Conservation (phyloP, 2,888 invertebrate genomes). For the Conops quadrifasciatus region DNA sequence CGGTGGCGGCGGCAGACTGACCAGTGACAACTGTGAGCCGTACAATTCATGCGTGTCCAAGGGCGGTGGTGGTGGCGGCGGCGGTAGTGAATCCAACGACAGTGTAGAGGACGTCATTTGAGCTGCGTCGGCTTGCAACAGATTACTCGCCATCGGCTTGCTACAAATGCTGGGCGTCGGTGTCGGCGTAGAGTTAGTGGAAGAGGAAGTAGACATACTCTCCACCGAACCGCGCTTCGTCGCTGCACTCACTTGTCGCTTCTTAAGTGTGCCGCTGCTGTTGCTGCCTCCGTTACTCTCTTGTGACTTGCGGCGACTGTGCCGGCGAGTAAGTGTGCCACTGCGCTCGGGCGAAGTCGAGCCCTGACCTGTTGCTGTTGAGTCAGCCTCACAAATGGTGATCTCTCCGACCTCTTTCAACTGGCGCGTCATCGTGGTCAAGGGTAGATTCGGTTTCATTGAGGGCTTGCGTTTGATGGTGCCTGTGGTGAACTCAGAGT, state of each 20-base stretch:
- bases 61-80: slow-evolving; percentile 70
- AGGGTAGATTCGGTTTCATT: slow-evolving; percentile 88
- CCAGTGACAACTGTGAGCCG: slow-evolving; percentile 76
- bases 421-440: slow-evolving; percentile 90
- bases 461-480: slow-evolving; percentile 94
- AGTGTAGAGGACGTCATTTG: slow-evolving; percentile 78
- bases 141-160: slow-evolving; percentile 48
- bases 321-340: slow-evolving; percentile 70
- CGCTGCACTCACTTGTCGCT: slow-evolving; percentile 44
- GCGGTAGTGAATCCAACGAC: slow-evolving; percentile 82
- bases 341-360: slow-evolving; percentile 68
- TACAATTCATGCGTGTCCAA: slow-evolving; percentile 62
- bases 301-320: slow-evolving; percentile 67
- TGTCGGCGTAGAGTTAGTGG: slow-evolving; percentile 64
- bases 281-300: slow-evolving; percentile 56
- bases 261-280: slow-evolving; percentile 28
- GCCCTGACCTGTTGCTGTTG: slow-evolving; percentile 59
- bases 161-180: slow-evolving; percentile 63
- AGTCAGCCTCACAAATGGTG: slow-evolving; percentile 64
- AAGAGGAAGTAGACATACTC: slow-evolving; percentile 58
- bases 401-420: slow-evolving; percentile 86
- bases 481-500: slow-evolving; percentile 79
- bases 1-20: slow-evolving; percentile 80
- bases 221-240: slow-evolving; percentile 60
- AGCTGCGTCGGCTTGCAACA: slow-evolving; percentile 34